Evolutionary conservation across 2,888 invertebrate species (phyloP), one percentile per base, ranked within the genome.

Genomic region (Pardosa pseudoannulata): DNA sequence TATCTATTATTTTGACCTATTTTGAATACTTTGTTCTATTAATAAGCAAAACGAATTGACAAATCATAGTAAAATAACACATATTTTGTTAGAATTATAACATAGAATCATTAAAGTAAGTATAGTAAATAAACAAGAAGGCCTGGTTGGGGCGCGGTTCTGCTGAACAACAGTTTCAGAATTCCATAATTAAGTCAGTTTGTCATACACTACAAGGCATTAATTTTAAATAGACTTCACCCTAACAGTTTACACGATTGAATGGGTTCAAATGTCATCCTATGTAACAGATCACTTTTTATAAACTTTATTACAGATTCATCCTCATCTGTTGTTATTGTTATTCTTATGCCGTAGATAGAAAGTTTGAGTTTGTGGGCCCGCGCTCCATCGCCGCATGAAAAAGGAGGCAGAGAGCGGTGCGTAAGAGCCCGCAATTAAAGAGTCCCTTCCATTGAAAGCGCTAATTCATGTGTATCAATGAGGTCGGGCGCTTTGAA

Each of bases 401-500:
- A 41, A 70, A 70, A 41, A 70, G 70, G 41, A 41, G 16, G 41
- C 41, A 70, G n/a, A 41, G 70, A 70, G 28, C 41, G 27, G 41
- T 27, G 41, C 41, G 70, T 70, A 70, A 70, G 70, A 64, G 39
- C 64, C 39, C 62, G 39, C 36, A 39, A 62, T 36, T 62, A 32
- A 64, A 39, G 32, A 64, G 64, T 46, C 75, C 67, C 75, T 32
- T 65, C 62, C n/a, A 28, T 29, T 76, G 71, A 82, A 82, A 76
- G 27, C 36, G 32, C 82, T 56, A 82, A 76, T 76, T 82, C 82
- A 76, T 29, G 71, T 76, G 82, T 71, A 72, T 72, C 82, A 82
- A 82, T 31, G 82, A 29, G 82, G 82, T 82, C 82, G 75, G 70
- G 16, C 50, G 32, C 76, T 75, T 82, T 82, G 76, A 82, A 72